phyloP scores from a whole-genome alignment of 1,140 invertebrate species.

The Lepidurus apus region DNA sequence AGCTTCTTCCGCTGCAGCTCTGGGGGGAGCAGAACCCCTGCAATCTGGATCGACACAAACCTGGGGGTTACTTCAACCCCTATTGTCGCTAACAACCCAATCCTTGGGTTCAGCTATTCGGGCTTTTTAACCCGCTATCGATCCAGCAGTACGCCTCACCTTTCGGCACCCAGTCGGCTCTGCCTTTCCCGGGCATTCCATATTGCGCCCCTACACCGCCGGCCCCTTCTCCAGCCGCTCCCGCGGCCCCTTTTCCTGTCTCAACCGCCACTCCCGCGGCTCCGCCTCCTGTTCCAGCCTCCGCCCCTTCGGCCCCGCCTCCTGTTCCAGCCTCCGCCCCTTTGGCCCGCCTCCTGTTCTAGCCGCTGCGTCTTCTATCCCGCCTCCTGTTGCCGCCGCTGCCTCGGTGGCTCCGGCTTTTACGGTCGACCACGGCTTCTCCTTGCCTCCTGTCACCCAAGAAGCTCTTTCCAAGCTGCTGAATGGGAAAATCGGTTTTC shows the following conservation, averaged over 20 bases:
- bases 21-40: background rate
- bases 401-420: background rate
- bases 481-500: background rate
- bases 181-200: background rate
- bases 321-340: background rate
- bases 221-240: no score
- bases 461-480: background rate
- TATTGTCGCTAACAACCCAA: background rate
- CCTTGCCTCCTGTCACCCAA: background rate
- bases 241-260: background rate
- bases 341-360: background rate
- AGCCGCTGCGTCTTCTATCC: background rate
- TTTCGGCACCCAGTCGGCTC: background rate
- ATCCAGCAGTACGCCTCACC: background rate
- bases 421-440: background rate
- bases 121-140: background rate
- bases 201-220: background rate
- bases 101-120: background rate
- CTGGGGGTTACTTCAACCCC: background rate
- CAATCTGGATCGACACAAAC: background rate
- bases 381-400: background rate
- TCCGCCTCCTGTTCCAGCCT: no score
- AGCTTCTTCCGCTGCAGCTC: no score
- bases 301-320: no score
- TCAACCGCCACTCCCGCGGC: no score